Evolutionary conservation across 2,797 vertebrate genomes (phyloP), one percentile per base, ranked within the genome.

Genomic region (Sparus aurata): DNA sequence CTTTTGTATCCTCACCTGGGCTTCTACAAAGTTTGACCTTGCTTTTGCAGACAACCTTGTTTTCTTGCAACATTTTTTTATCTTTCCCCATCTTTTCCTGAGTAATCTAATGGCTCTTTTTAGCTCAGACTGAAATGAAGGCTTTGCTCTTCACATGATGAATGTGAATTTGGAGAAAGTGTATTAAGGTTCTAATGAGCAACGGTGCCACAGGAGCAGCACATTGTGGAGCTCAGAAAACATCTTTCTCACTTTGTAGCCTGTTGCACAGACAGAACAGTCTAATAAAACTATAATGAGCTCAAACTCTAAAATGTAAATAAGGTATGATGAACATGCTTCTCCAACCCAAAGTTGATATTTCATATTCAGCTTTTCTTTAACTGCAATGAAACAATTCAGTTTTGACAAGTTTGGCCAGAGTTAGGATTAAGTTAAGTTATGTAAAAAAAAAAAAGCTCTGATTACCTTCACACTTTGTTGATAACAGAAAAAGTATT

Each of bases 151-250:
- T 38, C 23, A 3, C 16, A 20, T 69, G 45, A 80, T 68, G 30
- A 74, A 63, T 76, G 52, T 58, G 49, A 83, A 58, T 22, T 47
- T 47, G 41, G 4, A 3, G n/a, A 47, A 57, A 64, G 60, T 59
- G 72, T 55, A 69, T 64, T 58, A 46, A 57, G 49, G 12, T n/a
- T 46, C 3, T 75, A 54, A 61, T 70, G 67, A 85, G 73, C 62
- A 57, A 23, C 52, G n/a, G 7, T 7, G 15, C 5, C 46, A 30
- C 61, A 38, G 63, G 59, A 75, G 41, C 2, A 49, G 55, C 58
- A 53, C 23, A 20, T 34, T 59, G 59, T 16, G 13, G 10, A 41
- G 46, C 54, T 58, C 17, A 9, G 20, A 45, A 57, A 80, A 59
- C 57, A 61, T 85, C 23, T 20, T 50, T 62, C 23, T 41, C 57